Percentiles rank a stretch among this genome's conserved stretches.
Conservation (phyloP, 1,140 invertebrate genomes). For the Trichonephila clavata region DNA sequence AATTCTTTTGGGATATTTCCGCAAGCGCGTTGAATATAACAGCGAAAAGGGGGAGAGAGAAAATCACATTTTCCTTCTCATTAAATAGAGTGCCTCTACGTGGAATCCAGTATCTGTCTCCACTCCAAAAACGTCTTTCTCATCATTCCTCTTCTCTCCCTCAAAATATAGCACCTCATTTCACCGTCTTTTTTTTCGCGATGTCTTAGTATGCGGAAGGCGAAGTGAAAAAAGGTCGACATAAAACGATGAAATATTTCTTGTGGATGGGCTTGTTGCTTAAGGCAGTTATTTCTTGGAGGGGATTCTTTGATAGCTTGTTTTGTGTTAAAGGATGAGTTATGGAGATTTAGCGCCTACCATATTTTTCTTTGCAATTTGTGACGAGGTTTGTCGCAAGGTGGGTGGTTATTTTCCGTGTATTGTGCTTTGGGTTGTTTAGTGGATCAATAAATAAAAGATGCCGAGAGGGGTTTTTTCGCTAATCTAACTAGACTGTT, state of each 20-base stretch:
- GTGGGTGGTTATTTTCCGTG: neutral
- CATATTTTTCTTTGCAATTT: neutral
- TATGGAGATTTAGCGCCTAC: neutral
- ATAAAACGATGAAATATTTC: conserved; percentile 21
- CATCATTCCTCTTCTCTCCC: neutral
- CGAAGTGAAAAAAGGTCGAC: neutral
- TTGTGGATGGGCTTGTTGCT: neutral
- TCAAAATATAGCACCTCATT: neutral
- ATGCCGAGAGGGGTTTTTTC: too few relatives aligned
- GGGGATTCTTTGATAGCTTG: conserved; percentile 10
- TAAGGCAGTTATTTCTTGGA: conserved; percentile 24
- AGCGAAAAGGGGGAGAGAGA: neutral
- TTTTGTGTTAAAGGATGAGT: neutral
- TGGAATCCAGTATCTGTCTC: neutral
- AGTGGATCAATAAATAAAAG: too few relatives aligned
- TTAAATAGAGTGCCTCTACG: neutral
- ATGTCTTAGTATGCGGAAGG: neutral
- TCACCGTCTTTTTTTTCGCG: neutral
- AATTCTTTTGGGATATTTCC: neutral
- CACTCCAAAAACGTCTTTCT: conserved; percentile 1
- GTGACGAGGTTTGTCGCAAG: neutral
- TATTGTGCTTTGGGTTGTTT: too few relatives aligned
- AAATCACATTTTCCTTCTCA: conserved; percentile 13
- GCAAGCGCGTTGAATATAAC: neutral
- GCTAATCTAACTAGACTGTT: too few relatives aligned